Evolutionary conservation across 53 echinoderm and acorn worm genomes (phyloP), one percentile per base, ranked within the genome.

Genomic region (Mesocentrotus franciscanus): DNA sequence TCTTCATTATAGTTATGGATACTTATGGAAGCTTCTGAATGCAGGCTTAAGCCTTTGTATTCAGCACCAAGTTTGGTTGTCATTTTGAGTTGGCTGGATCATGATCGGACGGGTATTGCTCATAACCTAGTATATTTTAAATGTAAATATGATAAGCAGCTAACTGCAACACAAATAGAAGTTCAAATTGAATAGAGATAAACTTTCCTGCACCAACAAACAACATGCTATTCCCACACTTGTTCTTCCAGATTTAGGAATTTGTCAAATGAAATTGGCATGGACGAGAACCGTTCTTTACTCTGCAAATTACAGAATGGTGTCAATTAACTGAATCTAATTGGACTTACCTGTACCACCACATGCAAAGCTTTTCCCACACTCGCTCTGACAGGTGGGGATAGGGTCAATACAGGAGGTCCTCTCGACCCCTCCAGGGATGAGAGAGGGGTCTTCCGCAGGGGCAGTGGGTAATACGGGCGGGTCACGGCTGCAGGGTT

Each of bases 321-420:
- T 49, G 49, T 74, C 74, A 74, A 11, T 11, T 30, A 30, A 74
- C 32, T 81, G 81, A 18, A 81, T 81, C 10, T 9, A 20, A 18
- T 39, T 16, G 18, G 20, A 81, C 97, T 78, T 64, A 98, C 98
- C 96, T 68, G 96, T 96, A 17, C 99, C 97, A 26, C 99, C 99
- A 81, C 99, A 99, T 39, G 76, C 55, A 24, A 97, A 96, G 61
- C 85, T 95, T 61, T 96, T 98, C 17, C 89, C 92, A 55, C 99
- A 99, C 8, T 90, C 95, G 27, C 96, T 96, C 59, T 90, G 49
- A 83, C 99, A 99, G 22, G 99, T 99, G 16, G 97, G 97, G 56
- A 99, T 93, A 22, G 99, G 97, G 89, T 99, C 99, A 7, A 92
- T 97, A 93, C 99, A 99, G 35, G 95, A 95, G 59, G 97, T 90